Base-by-base conservation (phyloP, 1,140 invertebrate genomes). In the Colletes latitarsis region DNA sequence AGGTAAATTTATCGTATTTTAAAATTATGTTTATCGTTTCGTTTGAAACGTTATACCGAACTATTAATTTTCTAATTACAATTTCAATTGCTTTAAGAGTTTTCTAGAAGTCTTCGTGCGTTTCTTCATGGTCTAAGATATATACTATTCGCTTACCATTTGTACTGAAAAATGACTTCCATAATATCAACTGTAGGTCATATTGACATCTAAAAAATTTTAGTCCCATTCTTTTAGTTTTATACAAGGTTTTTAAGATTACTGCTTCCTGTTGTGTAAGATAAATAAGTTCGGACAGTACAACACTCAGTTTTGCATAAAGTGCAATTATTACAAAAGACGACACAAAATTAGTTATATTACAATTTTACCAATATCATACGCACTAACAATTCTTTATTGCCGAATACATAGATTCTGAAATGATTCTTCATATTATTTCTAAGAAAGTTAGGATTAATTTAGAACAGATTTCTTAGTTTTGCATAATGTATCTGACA, bases 221-320 rank as follows among this genome's bases (percentile, higher is more conserved):
- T 58, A 58, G 12, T n/a, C 49, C 63, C 15, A 49, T 64, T 60
- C 43, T 12, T 43, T 75, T 41, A 12, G 2, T 60, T 80, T n/a
- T 75, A 10, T 68, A 53, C 0, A 4, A 75, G 12, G 39, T 52
- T 75, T 74, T n/a, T 74, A 58, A 46, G 3, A 64, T 12, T 1
- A 30, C 1, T 17, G 1, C 15, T 60, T 75, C 30, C 30, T 57
- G 14, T 66, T 60, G 12, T 21, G 8, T 17, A 49, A 39, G 58
- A 30, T 2, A 17, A 57, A 43, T 75, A 80, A 75, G 9, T 60
- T 75, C 52, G 30, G 71, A 80, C 78, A 80, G 75, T 82, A 79
- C 71, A 43, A 52, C 76, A 78, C 60, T 82, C 67, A 84, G 73
- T 80, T 80, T 68, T 60, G 43, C 55, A 80, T 75, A 21, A 60